These are phyloP conservation scores for Arctopsyche grandis DNA, from an alignment of 1,140 invertebrate species.

Conservation along the genomic window DNA sequence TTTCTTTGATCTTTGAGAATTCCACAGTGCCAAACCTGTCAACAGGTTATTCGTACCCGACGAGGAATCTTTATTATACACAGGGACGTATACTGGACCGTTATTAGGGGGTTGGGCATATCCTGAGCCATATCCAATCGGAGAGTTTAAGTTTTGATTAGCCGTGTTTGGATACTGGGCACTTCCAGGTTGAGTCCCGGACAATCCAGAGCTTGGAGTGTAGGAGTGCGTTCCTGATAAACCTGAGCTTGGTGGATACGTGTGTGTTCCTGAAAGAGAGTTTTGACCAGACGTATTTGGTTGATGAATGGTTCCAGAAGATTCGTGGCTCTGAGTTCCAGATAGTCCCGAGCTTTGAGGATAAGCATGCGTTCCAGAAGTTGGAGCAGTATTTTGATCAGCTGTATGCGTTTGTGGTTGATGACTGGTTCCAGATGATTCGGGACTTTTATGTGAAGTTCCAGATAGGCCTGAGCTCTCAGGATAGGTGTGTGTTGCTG, in stretches of 20 bases:
- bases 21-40: conserved; percentile 45
- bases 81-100: conserved; percentile 23
- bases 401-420: neutral
- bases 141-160: neutral
- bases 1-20: neutral
- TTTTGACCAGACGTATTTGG: too few species aligned
- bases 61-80: conserved; percentile 12
- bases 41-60: conserved; percentile 41
- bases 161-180: neutral
- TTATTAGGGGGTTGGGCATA: neutral
- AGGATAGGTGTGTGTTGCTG: too few species aligned
- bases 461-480: too few species aligned
- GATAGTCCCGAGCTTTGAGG: neutral
- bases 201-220: conserved; percentile 18
- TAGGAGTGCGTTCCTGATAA: conserved; percentile 24
- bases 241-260: neutral
- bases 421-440: neutral
- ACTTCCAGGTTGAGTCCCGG: conserved; percentile 3
- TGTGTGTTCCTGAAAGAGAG: too few species aligned
- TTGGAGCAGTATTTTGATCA: too few species aligned
- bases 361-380: conserved; percentile 24
- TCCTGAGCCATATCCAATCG: conserved; percentile 3
- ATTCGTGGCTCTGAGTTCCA: too few species aligned
- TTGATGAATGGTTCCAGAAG: too few species aligned
- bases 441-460: too few species aligned